Evolutionary conservation across 2,888 invertebrate genomes (phyloP).

Genomic region (Nemoura dubitans): DNA sequence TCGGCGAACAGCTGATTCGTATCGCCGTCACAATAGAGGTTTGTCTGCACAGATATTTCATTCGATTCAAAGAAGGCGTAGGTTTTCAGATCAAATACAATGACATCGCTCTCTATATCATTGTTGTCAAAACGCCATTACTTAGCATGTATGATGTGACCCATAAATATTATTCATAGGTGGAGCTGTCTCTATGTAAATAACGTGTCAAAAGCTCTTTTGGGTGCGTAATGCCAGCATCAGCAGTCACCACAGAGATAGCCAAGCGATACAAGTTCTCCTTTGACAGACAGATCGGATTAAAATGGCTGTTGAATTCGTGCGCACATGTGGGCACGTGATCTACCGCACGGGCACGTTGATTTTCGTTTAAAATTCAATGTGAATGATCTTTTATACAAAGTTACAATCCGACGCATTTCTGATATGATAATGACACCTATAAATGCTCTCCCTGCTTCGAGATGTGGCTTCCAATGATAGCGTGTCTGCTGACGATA

Average conservation of each 20-base stretch:
- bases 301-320: neutral
- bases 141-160: conserved; percentile 45
- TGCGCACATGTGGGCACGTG: neutral
- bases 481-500: neutral
- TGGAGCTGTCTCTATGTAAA: conserved; percentile 46
- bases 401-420: conserved; percentile 3
- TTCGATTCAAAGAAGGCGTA: conserved; percentile 46
- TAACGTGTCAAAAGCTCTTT: conserved; percentile 46
- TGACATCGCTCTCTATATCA: conserved; percentile 43
- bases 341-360: neutral
- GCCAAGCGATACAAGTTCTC: conserved; percentile 17
- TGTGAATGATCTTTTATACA: neutral
- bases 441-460: neutral
- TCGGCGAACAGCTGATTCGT: conserved; percentile 46
- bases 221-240: conserved; percentile 40
- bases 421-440: neutral
- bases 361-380: neutral
- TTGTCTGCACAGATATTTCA: conserved; percentile 47
- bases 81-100: conserved; percentile 39
- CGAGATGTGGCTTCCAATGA: neutral
- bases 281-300: conserved; percentile 21
- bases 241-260: neutral
- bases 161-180: conserved; percentile 48
- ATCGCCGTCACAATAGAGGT: conserved; percentile 48
- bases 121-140: conserved; percentile 40